Conservation (phyloP, 2,888 invertebrate genomes). For the Cryptocheilus praepositus region DNA sequence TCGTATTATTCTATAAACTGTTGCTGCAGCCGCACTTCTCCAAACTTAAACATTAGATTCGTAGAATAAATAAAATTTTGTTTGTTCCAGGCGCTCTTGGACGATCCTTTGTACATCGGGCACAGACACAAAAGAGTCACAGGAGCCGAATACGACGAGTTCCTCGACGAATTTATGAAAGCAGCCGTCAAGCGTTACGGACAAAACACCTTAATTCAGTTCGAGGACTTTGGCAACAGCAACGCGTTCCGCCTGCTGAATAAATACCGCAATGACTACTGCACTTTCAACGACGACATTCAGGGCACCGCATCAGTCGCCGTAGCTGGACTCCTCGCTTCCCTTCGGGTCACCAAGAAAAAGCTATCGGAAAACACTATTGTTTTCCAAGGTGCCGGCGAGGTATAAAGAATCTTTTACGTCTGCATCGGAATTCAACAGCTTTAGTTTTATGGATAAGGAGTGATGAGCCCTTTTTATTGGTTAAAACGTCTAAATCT, state of each 20-base stretch:
- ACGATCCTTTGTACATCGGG: conserved; percentile 97
- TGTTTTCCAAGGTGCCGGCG: conserved; percentile 97
- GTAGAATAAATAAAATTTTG: neutral
- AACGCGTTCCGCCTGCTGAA: conserved; percentile 96
- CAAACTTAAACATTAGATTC: too few species aligned
- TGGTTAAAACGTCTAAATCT: too few species aligned
- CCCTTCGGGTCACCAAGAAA: conserved; percentile 88
- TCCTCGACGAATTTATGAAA: conserved; percentile 98
- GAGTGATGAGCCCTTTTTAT: too few species aligned
- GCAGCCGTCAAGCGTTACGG: conserved; percentile 91
- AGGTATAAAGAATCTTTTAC: too few species aligned
- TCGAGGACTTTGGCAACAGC: conserved; percentile 98
- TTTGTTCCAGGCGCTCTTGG: conserved; percentile 81
- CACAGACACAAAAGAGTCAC: conserved; percentile 88
- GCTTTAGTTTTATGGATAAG: too few species aligned
- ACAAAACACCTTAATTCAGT: conserved; percentile 91
- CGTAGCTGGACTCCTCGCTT: conserved; percentile 93
- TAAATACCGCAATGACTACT: conserved; percentile 91
- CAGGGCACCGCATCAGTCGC: conserved; percentile 98
- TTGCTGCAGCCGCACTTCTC: too few species aligned
- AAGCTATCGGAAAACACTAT: conserved; percentile 89
- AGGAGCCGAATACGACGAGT: conserved; percentile 91
- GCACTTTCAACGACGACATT: conserved; percentile 99
- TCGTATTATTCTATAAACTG: too few species aligned
- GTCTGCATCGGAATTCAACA: too few species aligned